Evolutionary conservation across 2,113 vertebrate species (phyloP).

Genomic region (Sorex araneus): DNA sequence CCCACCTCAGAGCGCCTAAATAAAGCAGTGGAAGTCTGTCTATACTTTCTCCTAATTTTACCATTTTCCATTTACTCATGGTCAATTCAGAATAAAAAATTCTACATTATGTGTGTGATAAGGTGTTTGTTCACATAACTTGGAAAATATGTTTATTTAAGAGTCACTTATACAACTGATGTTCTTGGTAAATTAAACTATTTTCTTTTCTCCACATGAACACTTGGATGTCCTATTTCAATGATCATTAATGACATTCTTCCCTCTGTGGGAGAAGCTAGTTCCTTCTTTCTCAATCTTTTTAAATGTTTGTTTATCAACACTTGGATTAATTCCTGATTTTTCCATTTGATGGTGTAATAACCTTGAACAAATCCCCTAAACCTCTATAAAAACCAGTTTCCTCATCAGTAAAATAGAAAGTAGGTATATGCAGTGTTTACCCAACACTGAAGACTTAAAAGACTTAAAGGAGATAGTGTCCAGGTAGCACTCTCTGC

Average conservation of each 20-base stretch:
- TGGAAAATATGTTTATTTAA: constrained; percentile 21
- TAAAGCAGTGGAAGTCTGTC: background rate
- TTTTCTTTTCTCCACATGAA: constrained; percentile 10
- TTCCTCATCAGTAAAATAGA: background rate
- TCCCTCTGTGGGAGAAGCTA: background rate
- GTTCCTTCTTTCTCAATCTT: background rate
- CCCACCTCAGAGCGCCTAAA: constrained; percentile 58
- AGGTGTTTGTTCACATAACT: constrained; percentile 1
- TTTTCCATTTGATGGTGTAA: background rate
- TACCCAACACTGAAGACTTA: background rate
- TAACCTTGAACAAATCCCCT: background rate
- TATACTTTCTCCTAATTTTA: background rate
- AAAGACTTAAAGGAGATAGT: background rate
- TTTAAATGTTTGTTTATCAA: constrained; percentile 1
- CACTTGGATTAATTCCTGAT: background rate
- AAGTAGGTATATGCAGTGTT: background rate
- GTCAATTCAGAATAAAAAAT: background rate
- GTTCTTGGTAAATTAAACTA: background rate
- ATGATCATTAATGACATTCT: background rate
- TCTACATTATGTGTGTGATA: background rate
- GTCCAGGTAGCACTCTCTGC: background rate
- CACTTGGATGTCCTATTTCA: background rate
- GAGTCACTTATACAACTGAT: background rate
- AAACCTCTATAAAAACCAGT: accelerated
- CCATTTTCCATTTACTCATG: no score